phyloP scores from a whole-genome alignment of 2,113 vertebrate genomes.

The Limnothrissa miodon region DNA sequence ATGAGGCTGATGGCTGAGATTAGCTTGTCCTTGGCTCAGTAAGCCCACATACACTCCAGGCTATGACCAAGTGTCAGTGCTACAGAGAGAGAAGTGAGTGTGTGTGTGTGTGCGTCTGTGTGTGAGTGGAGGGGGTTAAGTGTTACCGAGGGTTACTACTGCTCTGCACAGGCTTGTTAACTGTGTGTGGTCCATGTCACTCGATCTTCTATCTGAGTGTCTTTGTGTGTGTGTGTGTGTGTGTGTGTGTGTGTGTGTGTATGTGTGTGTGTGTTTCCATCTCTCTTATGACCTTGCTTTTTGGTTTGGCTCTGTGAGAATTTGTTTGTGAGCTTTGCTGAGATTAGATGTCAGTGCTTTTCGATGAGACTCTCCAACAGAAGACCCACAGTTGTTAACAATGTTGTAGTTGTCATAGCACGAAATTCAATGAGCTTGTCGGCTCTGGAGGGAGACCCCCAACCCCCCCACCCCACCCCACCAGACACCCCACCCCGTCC shows the following conservation, averaged over 20 bases:
- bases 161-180: constrained; percentile 35
- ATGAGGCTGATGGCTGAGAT: background rate
- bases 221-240: constrained; percentile 4
- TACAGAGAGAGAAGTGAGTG: constrained; percentile 5
- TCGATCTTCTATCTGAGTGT: constrained; percentile 43
- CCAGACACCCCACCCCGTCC: too few species aligned
- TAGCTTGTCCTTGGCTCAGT: background rate
- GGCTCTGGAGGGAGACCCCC: background rate
- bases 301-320: background rate
- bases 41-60: background rate
- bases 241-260: constrained; percentile 27
- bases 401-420: background rate
- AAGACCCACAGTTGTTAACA: background rate
- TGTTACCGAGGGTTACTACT: constrained; percentile 42
- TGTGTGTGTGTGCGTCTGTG: background rate
- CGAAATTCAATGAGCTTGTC: background rate
- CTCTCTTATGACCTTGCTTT: background rate
- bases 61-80: too few species aligned
- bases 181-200: constrained; percentile 59
- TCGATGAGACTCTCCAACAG: background rate
- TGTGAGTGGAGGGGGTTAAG: constrained; percentile 36
- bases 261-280: background rate
- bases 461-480: too few species aligned
- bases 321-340: background rate
- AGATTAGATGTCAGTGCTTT: background rate